phyloP scores from a whole-genome alignment of 1,140 invertebrate genomes.

The Drosophila persimilis region DNA sequence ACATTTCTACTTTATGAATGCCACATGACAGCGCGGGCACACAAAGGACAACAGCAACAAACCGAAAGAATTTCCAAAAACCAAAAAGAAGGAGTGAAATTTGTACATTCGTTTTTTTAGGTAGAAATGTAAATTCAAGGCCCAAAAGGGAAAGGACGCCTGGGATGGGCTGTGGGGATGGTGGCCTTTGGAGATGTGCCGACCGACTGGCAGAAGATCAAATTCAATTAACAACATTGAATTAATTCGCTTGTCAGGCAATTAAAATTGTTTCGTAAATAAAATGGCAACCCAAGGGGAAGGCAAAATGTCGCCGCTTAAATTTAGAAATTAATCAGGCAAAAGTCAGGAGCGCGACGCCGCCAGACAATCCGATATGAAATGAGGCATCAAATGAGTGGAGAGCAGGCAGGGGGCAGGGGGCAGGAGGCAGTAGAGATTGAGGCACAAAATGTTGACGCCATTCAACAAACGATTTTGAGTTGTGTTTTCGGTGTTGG shows the following conservation, averaged over 20 bases:
- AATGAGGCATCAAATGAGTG: conserved; percentile 66
- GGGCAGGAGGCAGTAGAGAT: background rate
- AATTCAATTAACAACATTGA: conserved; percentile 83
- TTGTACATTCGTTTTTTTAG: conserved; percentile 32
- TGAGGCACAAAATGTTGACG: conserved; percentile 45
- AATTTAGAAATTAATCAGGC: conserved; percentile 80
- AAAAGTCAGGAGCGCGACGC: conserved; percentile 29
- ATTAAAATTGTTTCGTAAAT: conserved; percentile 75
- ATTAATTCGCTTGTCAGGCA: conserved; percentile 82
- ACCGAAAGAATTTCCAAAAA: conserved; percentile 10
- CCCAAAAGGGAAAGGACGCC: conserved; percentile 40
- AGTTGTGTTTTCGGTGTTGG: conserved; percentile 4
- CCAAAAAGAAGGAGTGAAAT: conserved; percentile 19
- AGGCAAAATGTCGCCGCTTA: conserved; percentile 71
- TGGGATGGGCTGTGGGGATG: background rate
- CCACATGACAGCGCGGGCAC: conserved; percentile 53
- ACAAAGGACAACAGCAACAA: conserved; percentile 56
- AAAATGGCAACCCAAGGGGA: conserved; percentile 9
- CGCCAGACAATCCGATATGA: conserved; percentile 55
- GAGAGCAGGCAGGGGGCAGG: too few relatives aligned
- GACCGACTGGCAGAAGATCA: conserved; percentile 64
- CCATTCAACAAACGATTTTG: conserved; percentile 7
- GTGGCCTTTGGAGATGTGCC: conserved; percentile 45
- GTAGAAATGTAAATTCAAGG: conserved; percentile 60
- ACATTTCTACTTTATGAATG: conserved; percentile 71